These are phyloP conservation scores for Spermophilus dauricus DNA, from an alignment of 2,113 vertebrate species.

Conservation along the genomic window DNA sequence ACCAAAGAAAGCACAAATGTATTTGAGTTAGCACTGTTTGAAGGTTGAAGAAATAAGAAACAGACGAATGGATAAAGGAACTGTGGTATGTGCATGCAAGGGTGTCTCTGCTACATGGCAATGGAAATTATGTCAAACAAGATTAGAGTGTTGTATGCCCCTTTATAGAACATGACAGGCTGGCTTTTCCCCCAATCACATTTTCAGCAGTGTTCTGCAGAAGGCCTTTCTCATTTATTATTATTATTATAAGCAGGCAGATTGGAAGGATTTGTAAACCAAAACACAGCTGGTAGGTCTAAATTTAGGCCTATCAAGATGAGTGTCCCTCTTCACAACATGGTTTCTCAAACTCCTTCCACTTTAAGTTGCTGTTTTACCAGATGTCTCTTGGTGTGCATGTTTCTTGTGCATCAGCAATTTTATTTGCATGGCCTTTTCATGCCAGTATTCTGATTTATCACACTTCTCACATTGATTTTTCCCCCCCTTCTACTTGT, in stretches of 20 bases:
- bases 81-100: background rate
- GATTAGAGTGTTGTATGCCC: constrained; percentile 51
- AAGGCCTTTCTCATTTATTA: constrained; percentile 72
- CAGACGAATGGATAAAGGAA: constrained; percentile 7
- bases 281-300: constrained; percentile 85
- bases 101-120: background rate
- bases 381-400: constrained; percentile 76
- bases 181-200: constrained; percentile 24
- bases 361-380: constrained; percentile 68
- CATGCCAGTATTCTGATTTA: constrained; percentile 75
- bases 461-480: constrained; percentile 69
- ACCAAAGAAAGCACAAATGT: background rate
- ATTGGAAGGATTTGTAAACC: constrained; percentile 78
- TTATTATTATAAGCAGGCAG: constrained; percentile 83
- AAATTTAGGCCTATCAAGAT: constrained; percentile 78
- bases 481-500: constrained; percentile 37
- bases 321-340: constrained; percentile 77
- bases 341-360: constrained; percentile 70
- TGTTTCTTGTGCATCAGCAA: constrained; percentile 77
- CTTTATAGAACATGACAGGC: background rate
- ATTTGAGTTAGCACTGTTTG: background rate
- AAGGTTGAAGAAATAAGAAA: background rate
- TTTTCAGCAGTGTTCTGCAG: constrained; percentile 51
- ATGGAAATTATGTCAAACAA: constrained; percentile 61
- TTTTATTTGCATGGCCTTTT: constrained; percentile 79